Base-by-base conservation (phyloP, 2,797 vertebrate species). In the Gymnothorax javanicus region DNA sequence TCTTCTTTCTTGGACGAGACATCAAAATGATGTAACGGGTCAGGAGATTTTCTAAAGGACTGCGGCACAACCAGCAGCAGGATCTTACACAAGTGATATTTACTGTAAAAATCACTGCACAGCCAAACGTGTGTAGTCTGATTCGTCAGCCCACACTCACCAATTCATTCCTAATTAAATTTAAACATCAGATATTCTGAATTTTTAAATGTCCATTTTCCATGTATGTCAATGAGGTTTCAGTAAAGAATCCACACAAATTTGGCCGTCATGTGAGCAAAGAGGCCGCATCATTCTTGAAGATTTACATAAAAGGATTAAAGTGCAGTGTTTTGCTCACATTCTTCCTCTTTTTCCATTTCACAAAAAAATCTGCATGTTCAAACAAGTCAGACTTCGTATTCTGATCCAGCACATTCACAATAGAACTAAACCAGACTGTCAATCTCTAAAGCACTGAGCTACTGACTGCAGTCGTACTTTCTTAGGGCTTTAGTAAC, bases 401-500 rank as follows among this genome's bases (percentile, higher is more conserved):
- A 13, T 2, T 27, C 23, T 33, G 71, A 75, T 9, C 27, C 4
- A 13, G 71, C 12, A 15, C 11, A 5, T 33, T 11, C 71, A 43
- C 89, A 89, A 89, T 50, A 13, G 25, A 15, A 4, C 27, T 75
- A 4, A 43, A 33, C 71, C 33, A 75, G 17, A 15, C 33, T 75
- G 71, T 75, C 15, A 75, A 43, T 33, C 27, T 73, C 33, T 73
- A 73, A 73, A 33, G 71, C 13, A 13, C 71, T 75, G 88, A 90
- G 89, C 23, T 79, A 88, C 88, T 87, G 89, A 88, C 91, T 92
- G 93, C 89, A 93, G 92, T 91, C 43, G 88, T 84, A 77, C 84
- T 91, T 93, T 87, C 87, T 92, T 90, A 89, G 85, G 89, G 91
- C 92, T 91, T 84, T 92, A 92, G 91, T 92, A 82, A 83, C 56